A percentile compares a stretch with the other conserved stretches of the same genome.
These are phyloP conservation scores for Trichechus manatus DNA, from an alignment of 2,113 vertebrate species.

Conservation along the genomic window DNA sequence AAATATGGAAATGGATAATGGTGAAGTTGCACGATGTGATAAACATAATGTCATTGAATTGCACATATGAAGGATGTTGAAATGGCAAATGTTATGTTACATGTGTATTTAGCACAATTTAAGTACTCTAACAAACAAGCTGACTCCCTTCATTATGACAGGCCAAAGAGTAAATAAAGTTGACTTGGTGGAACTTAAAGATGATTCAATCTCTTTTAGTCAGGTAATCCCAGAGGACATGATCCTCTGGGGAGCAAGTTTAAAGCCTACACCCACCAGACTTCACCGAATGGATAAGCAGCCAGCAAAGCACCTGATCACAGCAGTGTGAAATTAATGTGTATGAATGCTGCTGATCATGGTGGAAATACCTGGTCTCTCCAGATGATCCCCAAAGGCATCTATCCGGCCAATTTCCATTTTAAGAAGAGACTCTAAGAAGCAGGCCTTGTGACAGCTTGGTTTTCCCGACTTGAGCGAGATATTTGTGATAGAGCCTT, in stretches of 20 bases:
- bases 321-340: not conserved
- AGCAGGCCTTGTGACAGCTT: not conserved
- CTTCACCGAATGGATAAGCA: not conserved
- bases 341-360: not conserved
- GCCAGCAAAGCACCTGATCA: not conserved
- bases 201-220: not conserved
- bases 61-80: not conserved
- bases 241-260: not conserved
- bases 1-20: not conserved
- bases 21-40: not conserved
- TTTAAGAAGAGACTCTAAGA: not conserved
- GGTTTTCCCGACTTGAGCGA: constrained; percentile 1
- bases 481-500: constrained; percentile 8
- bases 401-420: not conserved
- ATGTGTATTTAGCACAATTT: not conserved
- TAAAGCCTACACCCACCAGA: not conserved
- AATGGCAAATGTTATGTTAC: not conserved
- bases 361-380: not conserved
- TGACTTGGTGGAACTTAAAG: not conserved
- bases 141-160: not conserved
- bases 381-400: not conserved
- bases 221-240: not conserved
- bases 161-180: not conserved
- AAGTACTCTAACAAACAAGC: not conserved
- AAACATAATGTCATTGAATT: not conserved